Base-by-base conservation (phyloP, 2,888 invertebrate species). In the Masnerella sp. region DNA sequence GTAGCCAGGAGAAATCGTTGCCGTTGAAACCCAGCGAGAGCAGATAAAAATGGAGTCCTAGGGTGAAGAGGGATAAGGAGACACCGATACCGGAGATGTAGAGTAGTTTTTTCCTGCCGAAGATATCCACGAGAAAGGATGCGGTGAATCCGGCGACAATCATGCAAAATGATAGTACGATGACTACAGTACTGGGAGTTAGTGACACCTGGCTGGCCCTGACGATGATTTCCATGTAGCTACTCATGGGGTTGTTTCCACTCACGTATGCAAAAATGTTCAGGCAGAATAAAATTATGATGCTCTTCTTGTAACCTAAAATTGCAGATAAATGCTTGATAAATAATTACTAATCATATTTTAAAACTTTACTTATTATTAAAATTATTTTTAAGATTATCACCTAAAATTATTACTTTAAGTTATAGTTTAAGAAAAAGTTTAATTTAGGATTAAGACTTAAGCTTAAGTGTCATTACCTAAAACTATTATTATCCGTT, bases 181-280 rank as follows among this genome's bases (percentile, higher is more conserved):
- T 90, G 1, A 90, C 89, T 0, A 88, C 85, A 1, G 82, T 76
- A 58, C 88, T 87, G 0, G 89, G 86, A 1, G 85, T 81, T 4
- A 79, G 71, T 32, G 81, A 84, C 1, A 83, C 77, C 8, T 84
- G 84, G 28, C 89, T 88, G 30, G 80, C 82, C 8, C 77, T 78
- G 17, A 88, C 81, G 30, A 88, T 85, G 9, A 85, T 85, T 69
- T 88, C 88, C 2, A 86, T 82, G 74, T 89, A 89, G 67, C 87
- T 88, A 51, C 82, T 84, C 30, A 89, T 82, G 0, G 88, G 87
- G 74, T 88, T 88, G 76, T 86, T 86, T 1, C 88, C 88, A 20
- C 85, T 85, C 9, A 89, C 84, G 76, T 90, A 90, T 56, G 90
- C 88, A 69, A 90, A 89, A 1, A 89, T 67, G 85, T 90, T 90